Evolutionary conservation across 2,888 invertebrate genomes (phyloP).

Genomic region (Pedicia rivosa): DNA sequence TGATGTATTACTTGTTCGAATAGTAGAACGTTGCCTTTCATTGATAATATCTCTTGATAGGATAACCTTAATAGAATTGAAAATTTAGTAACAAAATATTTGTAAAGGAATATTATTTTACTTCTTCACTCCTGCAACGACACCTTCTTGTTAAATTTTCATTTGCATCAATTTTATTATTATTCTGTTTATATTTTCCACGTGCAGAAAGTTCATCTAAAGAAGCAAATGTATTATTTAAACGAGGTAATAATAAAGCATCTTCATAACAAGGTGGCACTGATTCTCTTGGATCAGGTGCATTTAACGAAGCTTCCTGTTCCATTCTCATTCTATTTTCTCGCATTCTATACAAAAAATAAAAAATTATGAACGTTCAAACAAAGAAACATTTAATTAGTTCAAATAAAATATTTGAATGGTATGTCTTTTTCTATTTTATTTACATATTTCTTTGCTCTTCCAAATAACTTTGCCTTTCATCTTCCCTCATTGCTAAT

Average conservation of each 20-base stretch:
- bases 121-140: constrained; percentile 27
- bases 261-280: constrained; percentile 62
- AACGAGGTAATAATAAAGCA: constrained; percentile 56
- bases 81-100: neutral
- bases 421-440: neutral
- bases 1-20: no score
- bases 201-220: constrained; percentile 29
- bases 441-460: constrained; percentile 26
- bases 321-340: constrained; percentile 37
- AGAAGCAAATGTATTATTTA: constrained; percentile 43
- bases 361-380: neutral
- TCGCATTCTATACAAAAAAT: constrained; percentile 22
- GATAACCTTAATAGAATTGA: neutral
- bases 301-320: constrained; percentile 38
- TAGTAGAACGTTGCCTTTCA: constrained; percentile 3
- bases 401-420: no score
- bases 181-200: constrained; percentile 24
- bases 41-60: constrained; percentile 7
- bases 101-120: neutral
- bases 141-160: constrained; percentile 18
- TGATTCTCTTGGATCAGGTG: constrained; percentile 52
- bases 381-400: neutral
- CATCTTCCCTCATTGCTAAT: constrained; percentile 25
- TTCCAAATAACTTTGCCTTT: constrained; percentile 33
- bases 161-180: constrained; percentile 15